Evolutionary conservation across 2,888 invertebrate genomes (phyloP).

Genomic region (Sphaerophoria taeniata): DNA sequence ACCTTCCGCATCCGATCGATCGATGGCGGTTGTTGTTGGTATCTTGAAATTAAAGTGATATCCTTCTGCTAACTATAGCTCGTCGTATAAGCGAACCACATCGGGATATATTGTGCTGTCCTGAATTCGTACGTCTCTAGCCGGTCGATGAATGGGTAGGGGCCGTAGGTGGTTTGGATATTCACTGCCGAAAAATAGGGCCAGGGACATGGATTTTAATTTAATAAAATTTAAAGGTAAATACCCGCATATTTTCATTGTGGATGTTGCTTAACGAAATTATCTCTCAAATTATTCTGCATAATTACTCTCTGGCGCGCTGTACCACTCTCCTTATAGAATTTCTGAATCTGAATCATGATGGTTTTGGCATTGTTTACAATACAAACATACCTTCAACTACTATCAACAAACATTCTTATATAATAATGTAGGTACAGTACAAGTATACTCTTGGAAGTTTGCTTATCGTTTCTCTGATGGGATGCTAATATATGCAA

Average conservation of each 20-base stretch:
- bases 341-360: background rate
- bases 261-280: slow-evolving; percentile 31
- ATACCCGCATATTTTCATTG: slow-evolving; percentile 39
- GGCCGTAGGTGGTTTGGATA: too few relatives aligned
- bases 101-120: background rate
- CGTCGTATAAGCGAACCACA: background rate
- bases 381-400: background rate
- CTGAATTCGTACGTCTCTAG: background rate
- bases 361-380: slow-evolving; percentile 7
- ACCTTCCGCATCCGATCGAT: slow-evolving; percentile 30
- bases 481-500: slow-evolving; percentile 19
- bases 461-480: slow-evolving; percentile 19
- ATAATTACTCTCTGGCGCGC: background rate
- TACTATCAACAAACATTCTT: background rate
- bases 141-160: background rate
- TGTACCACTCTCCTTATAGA: slow-evolving; percentile 1
- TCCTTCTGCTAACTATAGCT: background rate
- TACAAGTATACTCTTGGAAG: background rate
- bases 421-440: background rate
- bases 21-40: background rate
- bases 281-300: slow-evolving; percentile 31
- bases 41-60: slow-evolving; percentile 23
- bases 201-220: slow-evolving; percentile 47
- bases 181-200: background rate
- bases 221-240: slow-evolving; percentile 52